A percentile compares a stretch with the other conserved stretches of the same genome.
phyloP scores from a whole-genome alignment of 2,888 invertebrate genomes.

The Morpho achilles region DNA sequence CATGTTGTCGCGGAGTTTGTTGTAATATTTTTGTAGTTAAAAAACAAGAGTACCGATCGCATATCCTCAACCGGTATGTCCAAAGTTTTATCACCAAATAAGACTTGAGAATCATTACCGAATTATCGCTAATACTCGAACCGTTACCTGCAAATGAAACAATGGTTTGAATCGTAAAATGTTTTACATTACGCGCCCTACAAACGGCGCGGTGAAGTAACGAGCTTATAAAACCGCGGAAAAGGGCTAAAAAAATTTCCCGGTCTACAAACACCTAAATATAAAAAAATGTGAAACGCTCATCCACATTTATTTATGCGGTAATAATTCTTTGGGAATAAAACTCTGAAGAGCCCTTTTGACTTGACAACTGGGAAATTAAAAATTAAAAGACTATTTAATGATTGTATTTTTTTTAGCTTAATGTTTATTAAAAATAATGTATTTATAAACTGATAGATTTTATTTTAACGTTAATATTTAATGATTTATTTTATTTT shows the following conservation, averaged over 20 bases:
- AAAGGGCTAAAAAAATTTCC: slow-evolving; percentile 19
- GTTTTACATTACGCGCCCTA: slow-evolving; percentile 26
- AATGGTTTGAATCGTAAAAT: slow-evolving; percentile 24
- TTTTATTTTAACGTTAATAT: too few species aligned
- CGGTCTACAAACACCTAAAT: slow-evolving; percentile 8
- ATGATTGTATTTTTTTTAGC: too few species aligned
- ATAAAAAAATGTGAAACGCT: slow-evolving; percentile 4
- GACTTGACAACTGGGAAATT: too few species aligned
- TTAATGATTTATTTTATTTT: too few species aligned
- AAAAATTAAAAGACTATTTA: too few species aligned
- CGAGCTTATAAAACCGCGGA: slow-evolving; percentile 23
- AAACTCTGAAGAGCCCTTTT: slow-evolving; percentile 1
- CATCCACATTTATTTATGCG: slow-evolving; percentile 11
- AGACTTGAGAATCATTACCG: background rate
- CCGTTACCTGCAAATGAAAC: slow-evolving; percentile 20
- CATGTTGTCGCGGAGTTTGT: too few species aligned
- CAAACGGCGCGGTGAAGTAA: slow-evolving; percentile 24
- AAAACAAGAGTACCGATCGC: too few species aligned
- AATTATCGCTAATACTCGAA: slow-evolving; percentile 23
- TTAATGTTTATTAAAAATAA: too few species aligned
- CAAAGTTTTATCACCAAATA: background rate
- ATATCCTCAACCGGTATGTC: too few species aligned
- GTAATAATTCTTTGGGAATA: slow-evolving; percentile 7
- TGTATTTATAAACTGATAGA: too few species aligned
- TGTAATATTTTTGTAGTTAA: too few species aligned